Conservation (phyloP, 2,888 invertebrate species). For the Agrotis exclamationis region DNA sequence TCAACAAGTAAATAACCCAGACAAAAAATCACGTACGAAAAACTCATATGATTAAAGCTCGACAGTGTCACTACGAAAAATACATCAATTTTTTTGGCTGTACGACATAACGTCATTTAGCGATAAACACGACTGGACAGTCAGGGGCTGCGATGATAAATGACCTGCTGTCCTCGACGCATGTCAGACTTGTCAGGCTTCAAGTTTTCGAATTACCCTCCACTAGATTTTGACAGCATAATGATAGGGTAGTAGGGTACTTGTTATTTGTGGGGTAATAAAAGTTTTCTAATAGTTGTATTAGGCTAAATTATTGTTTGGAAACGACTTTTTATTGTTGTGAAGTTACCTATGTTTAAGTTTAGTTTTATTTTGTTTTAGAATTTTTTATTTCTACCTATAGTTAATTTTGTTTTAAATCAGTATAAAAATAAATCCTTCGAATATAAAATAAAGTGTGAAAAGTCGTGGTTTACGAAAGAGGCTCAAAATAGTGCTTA, state of each 20-base stretch:
- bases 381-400: too few species aligned
- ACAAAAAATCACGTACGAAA: slow-evolving; percentile 5
- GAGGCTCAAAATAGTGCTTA: too few species aligned
- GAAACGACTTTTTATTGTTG: too few species aligned
- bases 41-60: slow-evolving; percentile 1
- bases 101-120: slow-evolving; percentile 45
- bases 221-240: slow-evolving; percentile 47
- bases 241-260: slow-evolving; percentile 31
- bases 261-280: slow-evolving; percentile 1
- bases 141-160: slow-evolving; percentile 59
- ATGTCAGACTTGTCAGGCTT: slow-evolving; percentile 54
- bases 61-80: slow-evolving; percentile 15
- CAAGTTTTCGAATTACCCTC: slow-evolving; percentile 57
- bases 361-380: too few species aligned
- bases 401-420: too few species aligned
- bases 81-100: slow-evolving; percentile 40
- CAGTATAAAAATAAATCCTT: too few species aligned
- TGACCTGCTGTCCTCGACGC: slow-evolving; percentile 49
- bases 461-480: too few species aligned
- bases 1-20: not conserved
- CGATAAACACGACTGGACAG: slow-evolving; percentile 59
- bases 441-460: too few species aligned
- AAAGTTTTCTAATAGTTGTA: not conserved
- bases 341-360: too few species aligned
- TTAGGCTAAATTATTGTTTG: too few species aligned